A percentile compares a stretch with the other conserved stretches of the same genome.
Evolutionary conservation across 2,113 vertebrate species (phyloP).

Genomic region (Chrysemys picta): DNA sequence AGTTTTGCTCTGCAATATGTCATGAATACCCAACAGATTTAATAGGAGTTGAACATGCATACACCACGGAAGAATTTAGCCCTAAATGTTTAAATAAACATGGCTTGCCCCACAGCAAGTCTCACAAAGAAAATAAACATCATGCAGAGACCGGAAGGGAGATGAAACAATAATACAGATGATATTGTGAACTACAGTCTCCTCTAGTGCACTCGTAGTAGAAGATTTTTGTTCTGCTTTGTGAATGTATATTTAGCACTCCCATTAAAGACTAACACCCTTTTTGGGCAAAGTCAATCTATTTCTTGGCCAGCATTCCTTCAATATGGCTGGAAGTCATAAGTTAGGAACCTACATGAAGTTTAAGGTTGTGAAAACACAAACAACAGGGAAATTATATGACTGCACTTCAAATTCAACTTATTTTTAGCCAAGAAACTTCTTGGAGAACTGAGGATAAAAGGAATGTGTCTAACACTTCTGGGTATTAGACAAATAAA

Average conservation of each 20-base stretch:
- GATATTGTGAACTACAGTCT: neutral
- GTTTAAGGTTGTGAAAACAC: neutral
- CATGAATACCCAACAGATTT: neutral
- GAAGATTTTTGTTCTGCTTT: neutral
- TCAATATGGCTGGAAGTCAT: neutral
- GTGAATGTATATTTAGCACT: neutral
- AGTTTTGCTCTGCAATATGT: neutral
- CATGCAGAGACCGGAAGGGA: constrained; percentile 7
- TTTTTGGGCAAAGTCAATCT: neutral
- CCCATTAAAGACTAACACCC: neutral
- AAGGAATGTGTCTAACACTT: neutral
- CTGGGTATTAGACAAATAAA: neutral
- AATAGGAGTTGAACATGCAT: neutral
- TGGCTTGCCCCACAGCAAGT: neutral
- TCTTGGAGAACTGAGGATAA: neutral
- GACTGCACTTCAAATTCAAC: neutral
- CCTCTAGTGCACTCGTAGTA: neutral
- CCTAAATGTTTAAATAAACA: neutral
- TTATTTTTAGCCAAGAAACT: neutral
- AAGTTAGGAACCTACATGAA: neutral
- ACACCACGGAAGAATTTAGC: neutral
- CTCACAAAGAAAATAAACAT: neutral
- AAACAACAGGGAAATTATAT: neutral
- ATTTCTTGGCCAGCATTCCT: neutral
- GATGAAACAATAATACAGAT: neutral